Conservation (phyloP, 2,797 vertebrate genomes). For the Phoeniculus purpureus region DNA sequence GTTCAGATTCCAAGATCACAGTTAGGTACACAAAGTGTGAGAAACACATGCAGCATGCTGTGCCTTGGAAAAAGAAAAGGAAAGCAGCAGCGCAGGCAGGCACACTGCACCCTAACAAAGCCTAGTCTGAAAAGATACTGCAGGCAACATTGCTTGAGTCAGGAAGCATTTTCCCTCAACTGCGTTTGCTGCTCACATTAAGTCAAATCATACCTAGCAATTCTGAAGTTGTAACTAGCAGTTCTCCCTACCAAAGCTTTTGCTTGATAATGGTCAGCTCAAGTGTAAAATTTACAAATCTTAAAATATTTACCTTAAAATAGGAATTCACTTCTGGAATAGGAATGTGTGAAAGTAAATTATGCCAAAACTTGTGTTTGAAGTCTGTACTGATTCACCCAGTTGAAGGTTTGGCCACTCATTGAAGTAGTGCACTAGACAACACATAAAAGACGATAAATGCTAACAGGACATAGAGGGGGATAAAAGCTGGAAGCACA, state of each 20-base stretch:
- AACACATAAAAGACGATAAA: conserved; percentile 37
- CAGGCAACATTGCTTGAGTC: not conserved
- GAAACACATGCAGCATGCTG: not conserved
- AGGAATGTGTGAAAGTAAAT: not conserved
- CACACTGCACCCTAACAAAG: not conserved
- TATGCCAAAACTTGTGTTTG: not conserved
- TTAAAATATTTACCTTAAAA: not conserved
- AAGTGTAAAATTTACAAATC: not conserved
- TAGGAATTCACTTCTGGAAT: not conserved
- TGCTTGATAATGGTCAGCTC: not conserved
- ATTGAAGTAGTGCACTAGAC: not conserved
- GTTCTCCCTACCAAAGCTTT: not conserved
- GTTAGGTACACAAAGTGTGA: not conserved
- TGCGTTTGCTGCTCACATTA: not conserved
- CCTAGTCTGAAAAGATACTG: not conserved
- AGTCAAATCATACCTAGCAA: not conserved
- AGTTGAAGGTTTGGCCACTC: not conserved
- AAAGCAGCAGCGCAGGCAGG: not conserved
- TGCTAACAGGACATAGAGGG: not conserved
- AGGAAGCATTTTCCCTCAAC: not conserved
- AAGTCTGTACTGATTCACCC: not conserved
- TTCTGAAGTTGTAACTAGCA: not conserved
- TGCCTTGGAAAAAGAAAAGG: not conserved
- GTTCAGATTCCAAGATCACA: not conserved
- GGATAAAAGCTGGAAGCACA: conserved; percentile 39